phyloP scores from a whole-genome alignment of 2,113 vertebrate genomes.

The Pagrus major region DNA sequence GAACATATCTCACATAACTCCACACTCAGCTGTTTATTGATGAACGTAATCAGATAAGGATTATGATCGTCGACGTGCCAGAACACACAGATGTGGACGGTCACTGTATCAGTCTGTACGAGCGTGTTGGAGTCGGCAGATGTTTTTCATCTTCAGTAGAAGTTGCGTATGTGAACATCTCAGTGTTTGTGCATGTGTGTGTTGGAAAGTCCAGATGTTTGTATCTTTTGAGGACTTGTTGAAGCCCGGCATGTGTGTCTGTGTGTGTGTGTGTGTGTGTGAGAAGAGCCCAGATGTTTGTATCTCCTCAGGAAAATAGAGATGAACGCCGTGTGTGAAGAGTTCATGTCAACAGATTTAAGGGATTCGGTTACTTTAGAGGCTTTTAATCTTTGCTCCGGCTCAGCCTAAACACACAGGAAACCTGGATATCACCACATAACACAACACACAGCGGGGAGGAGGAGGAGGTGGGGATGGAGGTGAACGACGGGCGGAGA shows the following conservation, averaged over 20 bases:
- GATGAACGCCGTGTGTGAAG: constrained; percentile 43
- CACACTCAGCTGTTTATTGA: constrained; percentile 47
- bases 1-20: constrained; percentile 39
- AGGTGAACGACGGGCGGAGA: background rate
- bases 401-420: constrained; percentile 44
- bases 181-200: constrained; percentile 23
- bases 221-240: constrained; percentile 34
- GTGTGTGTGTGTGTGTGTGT: constrained; percentile 2
- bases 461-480: background rate
- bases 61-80: constrained; percentile 10
- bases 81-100: constrained; percentile 13
- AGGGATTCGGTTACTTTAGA: constrained; percentile 54
- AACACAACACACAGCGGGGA: constrained; percentile 30
- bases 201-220: constrained; percentile 36
- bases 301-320: constrained; percentile 47
- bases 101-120: constrained; percentile 12
- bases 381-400: constrained; percentile 50
- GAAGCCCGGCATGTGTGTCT: background rate
- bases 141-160: constrained; percentile 39
- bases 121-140: background rate
- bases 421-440: constrained; percentile 16
- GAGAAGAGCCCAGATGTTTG: constrained; percentile 49
- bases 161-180: background rate
- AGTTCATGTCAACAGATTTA: constrained; percentile 65
- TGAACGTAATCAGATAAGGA: constrained; percentile 51